These are phyloP conservation scores for Bradypodion pumilum DNA, from an alignment of 2,797 vertebrate genomes.

Conservation along the genomic window DNA sequence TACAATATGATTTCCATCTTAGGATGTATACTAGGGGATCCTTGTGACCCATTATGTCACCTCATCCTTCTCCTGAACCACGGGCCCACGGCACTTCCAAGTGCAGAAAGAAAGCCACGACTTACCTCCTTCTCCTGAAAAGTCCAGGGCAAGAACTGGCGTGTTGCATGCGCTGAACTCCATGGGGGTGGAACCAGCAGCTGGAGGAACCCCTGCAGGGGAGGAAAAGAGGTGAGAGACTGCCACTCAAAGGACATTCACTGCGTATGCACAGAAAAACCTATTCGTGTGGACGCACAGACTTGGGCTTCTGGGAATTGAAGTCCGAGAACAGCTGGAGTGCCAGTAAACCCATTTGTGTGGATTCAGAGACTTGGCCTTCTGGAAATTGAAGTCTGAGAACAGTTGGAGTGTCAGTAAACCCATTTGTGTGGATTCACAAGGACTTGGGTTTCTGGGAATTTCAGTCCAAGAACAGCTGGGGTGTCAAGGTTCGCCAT, in stretches of 20 bases:
- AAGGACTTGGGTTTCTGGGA: too few species aligned
- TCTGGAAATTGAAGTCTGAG: too few species aligned
- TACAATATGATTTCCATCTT: not conserved
- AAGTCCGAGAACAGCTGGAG: too few species aligned
- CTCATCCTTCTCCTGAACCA: accelerated
- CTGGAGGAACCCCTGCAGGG: conserved; percentile 6
- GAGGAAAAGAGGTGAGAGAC: not conserved
- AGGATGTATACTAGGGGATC: not conserved
- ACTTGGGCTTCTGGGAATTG: too few species aligned
- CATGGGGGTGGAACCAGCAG: conserved; percentile 40
- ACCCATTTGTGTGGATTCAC: too few species aligned
- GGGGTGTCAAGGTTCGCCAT: too few species aligned
- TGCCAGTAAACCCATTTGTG: too few species aligned
- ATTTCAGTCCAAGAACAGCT: too few species aligned
- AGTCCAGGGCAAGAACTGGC: not conserved
- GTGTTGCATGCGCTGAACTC: not conserved
- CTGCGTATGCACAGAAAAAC: not conserved
- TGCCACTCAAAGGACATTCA: not conserved
- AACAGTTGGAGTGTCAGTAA: too few species aligned
- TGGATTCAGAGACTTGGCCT: too few species aligned
- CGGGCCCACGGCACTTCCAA: accelerated
- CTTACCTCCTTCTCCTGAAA: conserved; percentile 67
- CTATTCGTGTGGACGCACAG: too few species aligned
- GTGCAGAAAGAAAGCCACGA: too few species aligned
- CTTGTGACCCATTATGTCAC: accelerated